These are phyloP conservation scores for Cliona cf. orientalis DNA, from an alignment of 37 sponge, comb jelly and placozoan genomes.

Conservation along the genomic window DNA sequence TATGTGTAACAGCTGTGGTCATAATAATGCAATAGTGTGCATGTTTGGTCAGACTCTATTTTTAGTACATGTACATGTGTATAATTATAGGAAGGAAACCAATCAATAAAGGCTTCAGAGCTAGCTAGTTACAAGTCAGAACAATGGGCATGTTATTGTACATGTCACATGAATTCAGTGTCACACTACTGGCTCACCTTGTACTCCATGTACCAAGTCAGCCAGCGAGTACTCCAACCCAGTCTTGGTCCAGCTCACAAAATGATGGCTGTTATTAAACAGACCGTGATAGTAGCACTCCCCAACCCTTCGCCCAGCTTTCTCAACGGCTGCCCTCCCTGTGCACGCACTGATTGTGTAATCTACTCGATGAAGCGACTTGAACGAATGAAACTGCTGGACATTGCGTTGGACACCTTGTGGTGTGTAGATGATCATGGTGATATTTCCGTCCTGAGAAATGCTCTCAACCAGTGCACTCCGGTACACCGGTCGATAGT, in stretches of 20 bases:
- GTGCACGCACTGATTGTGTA: neutral
- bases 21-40: no score
- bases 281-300: constrained; percentile 1
- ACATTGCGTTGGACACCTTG: neutral
- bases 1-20: no score
- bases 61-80: no score
- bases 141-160: neutral
- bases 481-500: neutral
- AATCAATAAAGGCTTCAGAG: no score
- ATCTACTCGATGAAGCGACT: neutral
- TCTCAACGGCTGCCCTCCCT: neutral
- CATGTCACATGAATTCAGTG: neutral
- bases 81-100: no score
- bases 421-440: neutral
- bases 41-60: no score
- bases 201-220: neutral
- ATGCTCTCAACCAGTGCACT: constrained; percentile 13
- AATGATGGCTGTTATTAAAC: constrained; percentile 6
- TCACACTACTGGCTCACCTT: no score
- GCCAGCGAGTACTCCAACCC: neutral
- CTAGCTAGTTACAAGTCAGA: neutral
- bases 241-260: constrained; percentile 3
- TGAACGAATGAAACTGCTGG: neutral
- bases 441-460: neutral
- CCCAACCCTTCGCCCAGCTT: neutral